Base-by-base conservation (phyloP, 1,140 invertebrate species). In the Nephila pilipes region DNA sequence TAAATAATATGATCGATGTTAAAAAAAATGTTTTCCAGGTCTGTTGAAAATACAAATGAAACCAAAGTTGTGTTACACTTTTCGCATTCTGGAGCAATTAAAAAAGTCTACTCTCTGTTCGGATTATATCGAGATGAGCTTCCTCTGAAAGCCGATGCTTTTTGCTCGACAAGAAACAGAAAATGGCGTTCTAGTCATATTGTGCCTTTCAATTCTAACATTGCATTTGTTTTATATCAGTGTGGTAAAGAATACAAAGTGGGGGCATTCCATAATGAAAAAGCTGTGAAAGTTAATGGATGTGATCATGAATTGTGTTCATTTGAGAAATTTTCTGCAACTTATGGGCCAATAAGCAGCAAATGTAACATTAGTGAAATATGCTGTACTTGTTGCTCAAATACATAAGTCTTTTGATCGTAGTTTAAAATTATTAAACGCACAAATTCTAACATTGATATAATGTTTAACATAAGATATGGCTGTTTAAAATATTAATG, bases 121-220 rank as follows among this genome's bases (percentile, higher is more conserved):
- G 97, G 97, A 18, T 95, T 99, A 32, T 98, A 97, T 93, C 97
- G 97, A 94, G 97, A 98, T 93, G 93, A 96, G 0, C 85, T 95
- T 60, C 96, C 96, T 79, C 95, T 99, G 18, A 96, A 94, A 55
- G 96, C 97, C 85, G 96, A 97, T 93, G 96, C 97, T 83, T 97
- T 96, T 94, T 94, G 96, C 16, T 6, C 94, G 38, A 95, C 96
- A 94, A 96, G 95, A 94, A 94, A 96, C 75, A 96, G 98, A 88
- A 95, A 96, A 75, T 99, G 98, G 97, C 97, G 96, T 93, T 96
- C 97, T 0, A 97, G 97, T 93, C 94, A 96, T 25, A 98, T 99
- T 94, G 97, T 98, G 95, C 96, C 97, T 18, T 99, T 99, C 95
- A 97, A 97, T 92, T 96, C 97, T n/a, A 99, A 99, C 95, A 95